Evolutionary conservation across 1,140 invertebrate species (phyloP), one percentile per base, ranked within the genome.

Genomic region (Camponotus pennsylvanicus): DNA sequence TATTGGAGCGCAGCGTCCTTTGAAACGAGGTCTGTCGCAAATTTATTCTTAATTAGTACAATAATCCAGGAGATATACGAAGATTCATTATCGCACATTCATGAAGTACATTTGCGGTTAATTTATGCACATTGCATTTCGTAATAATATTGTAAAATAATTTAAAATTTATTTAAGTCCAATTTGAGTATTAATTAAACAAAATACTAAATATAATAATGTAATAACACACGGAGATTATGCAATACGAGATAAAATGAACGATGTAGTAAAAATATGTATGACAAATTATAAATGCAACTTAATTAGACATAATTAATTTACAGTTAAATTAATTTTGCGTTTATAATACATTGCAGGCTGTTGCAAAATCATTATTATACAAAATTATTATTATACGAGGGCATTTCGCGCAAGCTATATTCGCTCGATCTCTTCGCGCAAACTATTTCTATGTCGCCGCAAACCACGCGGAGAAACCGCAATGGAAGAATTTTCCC

Each of bases 11-110:
- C 32, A 21, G 42, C 7, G 21, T 42, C 5, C 13, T 52, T 37
- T 69, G n/a, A 79, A 69, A 69, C 15, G 21, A 69, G 5, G 3
- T 45, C 15, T 13, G 45, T 45, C 49, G 67, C 21, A 55, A 80
- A 61, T 73, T 73, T 73, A 61, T 42, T 82, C 18, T 71, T 42
- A 57, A 61, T 82, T 49, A 18, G 5, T n/a, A 40, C n/a, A 73
- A 82, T 61, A 71, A 45, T 37, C 18, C 4, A 83, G 49, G 21
- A 32, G 6, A 7, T 55, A 27, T 32, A 34, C 21, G 7, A 40
- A n/a, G 32, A 67, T 52, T 40, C 32, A 55, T 80, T 57, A 80
- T 80, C 13, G 67, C 2, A 11, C n/a, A 15, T 32, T 32, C 18
- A 13, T 79, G n/a, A 18, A 32, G 21, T 70, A 9, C 45, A 40